Evolutionary conservation across 2,888 invertebrate species (phyloP).

Genomic region (Chydorus sphaericus): DNA sequence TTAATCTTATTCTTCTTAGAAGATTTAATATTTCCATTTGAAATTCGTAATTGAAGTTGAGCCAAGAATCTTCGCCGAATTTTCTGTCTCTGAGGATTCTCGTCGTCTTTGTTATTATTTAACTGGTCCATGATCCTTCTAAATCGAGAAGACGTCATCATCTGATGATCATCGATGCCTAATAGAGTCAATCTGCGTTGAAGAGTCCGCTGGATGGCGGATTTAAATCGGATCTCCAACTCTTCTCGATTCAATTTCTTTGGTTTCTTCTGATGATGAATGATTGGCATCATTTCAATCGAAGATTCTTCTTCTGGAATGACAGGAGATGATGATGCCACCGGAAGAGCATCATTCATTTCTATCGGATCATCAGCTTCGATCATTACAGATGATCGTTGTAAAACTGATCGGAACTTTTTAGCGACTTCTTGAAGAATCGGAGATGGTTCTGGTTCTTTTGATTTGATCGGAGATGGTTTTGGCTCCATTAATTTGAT

Average conservation of each 20-base stretch:
- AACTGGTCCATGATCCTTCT: neutral
- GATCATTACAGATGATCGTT: neutral
- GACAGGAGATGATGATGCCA: too few relatives aligned
- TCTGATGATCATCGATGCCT: neutral
- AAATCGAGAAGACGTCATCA: neutral
- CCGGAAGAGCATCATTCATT: neutral
- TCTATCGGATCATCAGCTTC: neutral
- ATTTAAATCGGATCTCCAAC: neutral
- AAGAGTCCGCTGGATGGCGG: neutral
- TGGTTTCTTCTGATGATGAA: neutral
- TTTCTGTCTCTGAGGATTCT: too few relatives aligned
- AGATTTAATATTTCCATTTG: neutral
- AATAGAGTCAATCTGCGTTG: neutral
- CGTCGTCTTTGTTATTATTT: too few relatives aligned
- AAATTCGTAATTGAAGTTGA: neutral
- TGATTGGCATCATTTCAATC: too few relatives aligned
- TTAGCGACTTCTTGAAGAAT: too few relatives aligned
- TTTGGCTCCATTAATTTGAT: too few relatives aligned
- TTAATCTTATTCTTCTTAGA: too few relatives aligned
- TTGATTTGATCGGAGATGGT: too few relatives aligned
- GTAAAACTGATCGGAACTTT: too few relatives aligned
- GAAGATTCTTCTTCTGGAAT: too few relatives aligned
- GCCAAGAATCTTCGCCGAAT: too few relatives aligned
- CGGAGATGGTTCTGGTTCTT: too few relatives aligned
- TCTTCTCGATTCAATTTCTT: neutral